Evolutionary conservation across 2,797 vertebrate genomes (phyloP).

Genomic region (Rhabdomys pumilio): DNA sequence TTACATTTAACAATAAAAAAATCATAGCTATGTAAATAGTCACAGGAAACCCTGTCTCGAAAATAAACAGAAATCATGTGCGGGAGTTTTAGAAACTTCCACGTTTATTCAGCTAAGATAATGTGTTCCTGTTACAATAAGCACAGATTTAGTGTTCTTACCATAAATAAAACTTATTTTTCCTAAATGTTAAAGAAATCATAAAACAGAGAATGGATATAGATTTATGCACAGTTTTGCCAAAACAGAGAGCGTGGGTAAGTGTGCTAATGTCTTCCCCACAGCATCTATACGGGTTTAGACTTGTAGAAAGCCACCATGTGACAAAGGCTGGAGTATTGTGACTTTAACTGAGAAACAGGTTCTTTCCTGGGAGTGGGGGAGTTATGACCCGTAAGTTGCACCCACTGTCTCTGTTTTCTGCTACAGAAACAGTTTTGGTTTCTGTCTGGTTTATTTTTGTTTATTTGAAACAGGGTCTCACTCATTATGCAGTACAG

Average conservation of each 20-base stretch:
- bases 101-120: conserved; percentile 36
- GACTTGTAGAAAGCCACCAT: background rate
- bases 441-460: background rate
- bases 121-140: conserved; percentile 7
- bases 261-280: background rate
- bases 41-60: background rate
- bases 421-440: background rate
- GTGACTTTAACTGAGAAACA: background rate
- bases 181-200: background rate
- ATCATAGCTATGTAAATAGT: background rate
- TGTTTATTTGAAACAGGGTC: background rate
- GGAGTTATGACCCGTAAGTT: background rate
- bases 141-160: background rate
- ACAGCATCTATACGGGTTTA: background rate
- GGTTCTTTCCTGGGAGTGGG: background rate
- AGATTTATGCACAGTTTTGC: background rate
- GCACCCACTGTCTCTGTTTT: background rate
- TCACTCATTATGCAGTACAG: background rate
- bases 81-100: conserved; percentile 36
- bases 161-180: background rate
- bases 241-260: background rate
- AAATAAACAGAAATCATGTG: background rate
- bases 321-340: background rate
- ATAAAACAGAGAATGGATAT: background rate
- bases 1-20: conserved; percentile 41